phyloP scores from a whole-genome alignment of 2,888 invertebrate species.

The Acleris holmiana region DNA sequence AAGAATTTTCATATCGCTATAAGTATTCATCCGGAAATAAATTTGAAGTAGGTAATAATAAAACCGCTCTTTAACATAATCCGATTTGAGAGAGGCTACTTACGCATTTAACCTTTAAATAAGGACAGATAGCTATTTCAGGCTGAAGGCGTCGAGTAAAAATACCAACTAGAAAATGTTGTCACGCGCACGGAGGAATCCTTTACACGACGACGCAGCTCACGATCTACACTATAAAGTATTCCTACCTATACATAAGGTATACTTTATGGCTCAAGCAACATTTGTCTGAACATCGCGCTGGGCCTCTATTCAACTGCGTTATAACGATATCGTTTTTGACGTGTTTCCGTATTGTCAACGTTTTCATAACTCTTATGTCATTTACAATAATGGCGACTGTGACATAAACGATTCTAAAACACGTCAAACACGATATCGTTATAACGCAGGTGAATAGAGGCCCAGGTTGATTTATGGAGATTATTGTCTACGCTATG shows the following conservation, averaged over 20 bases:
- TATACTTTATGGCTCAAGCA: slow-evolving; percentile 21
- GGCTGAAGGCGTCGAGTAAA: neutral
- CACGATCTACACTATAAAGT: neutral
- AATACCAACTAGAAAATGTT: slow-evolving; percentile 1
- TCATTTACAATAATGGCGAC: too few species aligned
- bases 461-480: too few species aligned
- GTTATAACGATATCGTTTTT: too few species aligned
- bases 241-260: too few species aligned
- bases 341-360: too few species aligned
- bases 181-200: slow-evolving; percentile 9
- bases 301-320: too few species aligned
- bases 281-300: slow-evolving; percentile 31
- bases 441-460: too few species aligned
- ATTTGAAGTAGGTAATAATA: slow-evolving; percentile 9
- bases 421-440: too few species aligned
- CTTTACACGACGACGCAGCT: neutral
- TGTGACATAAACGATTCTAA: too few species aligned
- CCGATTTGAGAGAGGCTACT: neutral
- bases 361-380: too few species aligned
- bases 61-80: slow-evolving; percentile 10
- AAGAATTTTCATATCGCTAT: slow-evolving; percentile 12
- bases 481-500: too few species aligned
- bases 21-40: neutral
- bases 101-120: slow-evolving; percentile 2
- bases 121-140: neutral